Base-by-base conservation (phyloP, 1,140 invertebrate species). In the Radopholus similis region DNA sequence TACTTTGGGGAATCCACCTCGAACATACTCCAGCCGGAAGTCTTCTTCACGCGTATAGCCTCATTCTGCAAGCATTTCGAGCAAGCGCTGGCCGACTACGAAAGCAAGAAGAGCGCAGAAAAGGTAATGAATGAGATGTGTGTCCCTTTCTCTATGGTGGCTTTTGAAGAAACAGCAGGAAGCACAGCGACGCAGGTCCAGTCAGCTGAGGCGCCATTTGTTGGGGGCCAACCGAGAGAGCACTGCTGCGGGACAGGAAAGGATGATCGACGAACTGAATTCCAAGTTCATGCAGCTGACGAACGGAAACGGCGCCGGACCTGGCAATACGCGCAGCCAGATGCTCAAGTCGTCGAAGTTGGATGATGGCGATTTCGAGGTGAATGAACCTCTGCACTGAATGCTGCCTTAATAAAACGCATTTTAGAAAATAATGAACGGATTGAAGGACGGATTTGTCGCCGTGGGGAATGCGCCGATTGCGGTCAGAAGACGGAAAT, bases 1-100 rank as follows among this genome's bases (percentile, higher is more conserved):
- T 73, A 65, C 28, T 71, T 67, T 49, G 69, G 69, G 9, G 69
- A 71, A 34, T 4, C 34, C 18, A 5, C 64, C 4, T n/a, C 26
- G 2, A 32, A 28, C 23, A 57, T 38, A 15, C 13, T 47, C 9
- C 64, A 68, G 44, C 68, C 69, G 34, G 70, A 71, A 28, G 47
- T 40, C 15, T 71, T 71, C 37, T 71, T 71, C 38, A 35, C 70
- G 9, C 64, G 70, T 15, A 73, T 71, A 34, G 40, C 69, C 13
- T 34, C 69, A 21, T 71, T 71, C 49, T 68, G 42, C 15, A 70
- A 65, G 32, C 55, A 71, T 47, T 71, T 71, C 44, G 57, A 71
- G 47, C 65, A 51, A 26, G 69, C 69, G 30, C 32, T 34, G 9
- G 47, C 13, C 4, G 68, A 70, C 28, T 49, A 70, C 51, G 69